These are phyloP conservation scores for Mycteria americana DNA, from an alignment of 2,797 vertebrate genomes.

Conservation along the genomic window DNA sequence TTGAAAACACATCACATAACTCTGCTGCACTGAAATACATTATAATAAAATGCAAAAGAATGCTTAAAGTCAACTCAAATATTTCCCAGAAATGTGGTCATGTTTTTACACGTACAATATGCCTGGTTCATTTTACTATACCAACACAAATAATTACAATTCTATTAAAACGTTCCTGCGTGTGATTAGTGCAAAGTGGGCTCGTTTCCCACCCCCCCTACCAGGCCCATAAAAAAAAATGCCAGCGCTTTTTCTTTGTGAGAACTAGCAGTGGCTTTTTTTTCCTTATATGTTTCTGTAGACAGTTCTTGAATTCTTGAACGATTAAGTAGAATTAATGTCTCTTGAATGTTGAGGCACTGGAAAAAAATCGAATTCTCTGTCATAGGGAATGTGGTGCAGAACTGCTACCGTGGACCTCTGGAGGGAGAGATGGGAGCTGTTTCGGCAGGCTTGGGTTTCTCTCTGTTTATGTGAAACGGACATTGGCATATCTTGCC, in stretches of 20 bases:
- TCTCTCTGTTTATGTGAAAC: conserved; percentile 75
- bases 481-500: conserved; percentile 80
- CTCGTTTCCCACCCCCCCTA: conserved; percentile 22
- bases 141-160: conserved; percentile 57
- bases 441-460: conserved; percentile 62
- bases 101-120: not conserved
- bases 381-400: conserved; percentile 60
- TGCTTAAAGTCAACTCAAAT: not conserved
- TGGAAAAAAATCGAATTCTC: conserved; percentile 54
- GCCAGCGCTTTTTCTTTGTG: not conserved
- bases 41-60: conserved; percentile 53
- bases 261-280: not conserved
- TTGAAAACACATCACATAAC: not conserved
- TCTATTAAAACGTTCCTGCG: conserved; percentile 47
- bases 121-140: conserved; percentile 33
- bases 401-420: conserved; percentile 52
- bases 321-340: conserved; percentile 59
- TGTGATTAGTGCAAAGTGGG: conserved; percentile 26
- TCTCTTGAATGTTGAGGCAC: conserved; percentile 8
- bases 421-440: conserved; percentile 39
- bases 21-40: not conserved
- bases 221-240: conserved; percentile 29
- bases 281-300: not conserved
- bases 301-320: conserved; percentile 42
- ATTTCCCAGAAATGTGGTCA: conserved; percentile 32